Evolutionary conservation across 2,113 vertebrate genomes (phyloP).

Genomic region (Amphiprion percula): DNA sequence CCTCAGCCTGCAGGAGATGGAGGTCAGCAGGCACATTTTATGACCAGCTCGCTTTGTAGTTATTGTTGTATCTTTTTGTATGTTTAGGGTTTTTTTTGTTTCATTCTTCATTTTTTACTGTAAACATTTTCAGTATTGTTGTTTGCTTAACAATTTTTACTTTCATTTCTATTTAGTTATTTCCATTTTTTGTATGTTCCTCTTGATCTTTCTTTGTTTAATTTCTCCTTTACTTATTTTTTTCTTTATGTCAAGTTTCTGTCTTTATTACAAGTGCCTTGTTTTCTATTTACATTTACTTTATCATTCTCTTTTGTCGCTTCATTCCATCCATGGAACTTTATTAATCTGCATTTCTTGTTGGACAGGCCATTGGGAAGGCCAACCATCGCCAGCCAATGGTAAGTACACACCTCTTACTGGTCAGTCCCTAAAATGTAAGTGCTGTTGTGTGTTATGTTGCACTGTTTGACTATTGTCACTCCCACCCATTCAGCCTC

Average conservation of each 20-base stretch:
- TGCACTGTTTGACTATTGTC: not conserved
- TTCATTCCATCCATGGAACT: not conserved
- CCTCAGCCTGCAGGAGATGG: constrained; percentile 87
- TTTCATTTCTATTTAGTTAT: not conserved
- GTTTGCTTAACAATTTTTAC: not conserved
- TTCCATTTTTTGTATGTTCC: too few relatives aligned
- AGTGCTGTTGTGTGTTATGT: not conserved
- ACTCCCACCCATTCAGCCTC: constrained; percentile 67
- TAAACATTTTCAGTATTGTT: not conserved
- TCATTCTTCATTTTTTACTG: not conserved
- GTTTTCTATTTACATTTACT: too few relatives aligned
- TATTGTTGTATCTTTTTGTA: too few relatives aligned
- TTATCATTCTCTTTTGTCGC: too few relatives aligned
- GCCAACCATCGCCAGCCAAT: constrained; percentile 81
- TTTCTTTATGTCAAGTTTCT: too few relatives aligned
- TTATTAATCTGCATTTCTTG: constrained; percentile 1
- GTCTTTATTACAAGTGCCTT: too few relatives aligned
- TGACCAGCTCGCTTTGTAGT: not conserved
- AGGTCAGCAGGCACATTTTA: constrained; percentile 78
- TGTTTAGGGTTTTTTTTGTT: not conserved
- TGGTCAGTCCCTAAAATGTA: not conserved
- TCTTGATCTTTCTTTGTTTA: too few relatives aligned
- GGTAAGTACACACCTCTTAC: constrained; percentile 80
- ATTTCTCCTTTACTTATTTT: too few relatives aligned
- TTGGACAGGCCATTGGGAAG: constrained; percentile 85